phyloP scores from a whole-genome alignment of 2,888 invertebrate genomes.

The Diachrysia chrysitis region DNA sequence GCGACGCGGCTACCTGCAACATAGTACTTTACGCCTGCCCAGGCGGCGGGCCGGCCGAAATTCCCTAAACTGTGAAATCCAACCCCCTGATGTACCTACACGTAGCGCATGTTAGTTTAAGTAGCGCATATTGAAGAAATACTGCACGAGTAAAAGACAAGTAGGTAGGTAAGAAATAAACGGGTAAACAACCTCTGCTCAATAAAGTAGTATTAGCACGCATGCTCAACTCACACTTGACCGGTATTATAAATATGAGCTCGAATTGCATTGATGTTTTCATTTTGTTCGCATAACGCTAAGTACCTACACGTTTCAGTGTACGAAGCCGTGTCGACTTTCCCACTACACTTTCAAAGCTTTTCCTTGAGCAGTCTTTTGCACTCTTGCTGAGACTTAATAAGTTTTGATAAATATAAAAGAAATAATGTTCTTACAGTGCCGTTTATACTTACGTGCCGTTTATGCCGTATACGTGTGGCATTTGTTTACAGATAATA shows the following conservation, averaged over 20 bases:
- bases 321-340: conserved; percentile 4
- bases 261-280: conserved; percentile 1
- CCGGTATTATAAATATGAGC: conserved; percentile 1
- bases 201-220: neutral
- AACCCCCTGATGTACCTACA: neutral
- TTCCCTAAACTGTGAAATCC: too few relatives aligned
- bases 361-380: neutral
- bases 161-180: neutral
- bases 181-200: neutral
- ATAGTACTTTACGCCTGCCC: too few relatives aligned
- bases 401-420: neutral
- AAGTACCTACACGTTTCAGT: neutral
- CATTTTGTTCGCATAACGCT: neutral
- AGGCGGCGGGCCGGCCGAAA: too few relatives aligned
- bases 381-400: neutral
- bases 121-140: neutral
- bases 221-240: neutral
- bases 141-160: neutral
- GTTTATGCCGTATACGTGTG: too few relatives aligned
- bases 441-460: too few relatives aligned
- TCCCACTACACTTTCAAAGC: neutral
- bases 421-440: too few relatives aligned
- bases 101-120: too few relatives aligned
- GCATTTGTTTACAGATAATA: too few relatives aligned
- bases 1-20: too few relatives aligned